Evolutionary conservation across 2,888 invertebrate genomes (phyloP).

Genomic region (Tricholauxania praeusta): DNA sequence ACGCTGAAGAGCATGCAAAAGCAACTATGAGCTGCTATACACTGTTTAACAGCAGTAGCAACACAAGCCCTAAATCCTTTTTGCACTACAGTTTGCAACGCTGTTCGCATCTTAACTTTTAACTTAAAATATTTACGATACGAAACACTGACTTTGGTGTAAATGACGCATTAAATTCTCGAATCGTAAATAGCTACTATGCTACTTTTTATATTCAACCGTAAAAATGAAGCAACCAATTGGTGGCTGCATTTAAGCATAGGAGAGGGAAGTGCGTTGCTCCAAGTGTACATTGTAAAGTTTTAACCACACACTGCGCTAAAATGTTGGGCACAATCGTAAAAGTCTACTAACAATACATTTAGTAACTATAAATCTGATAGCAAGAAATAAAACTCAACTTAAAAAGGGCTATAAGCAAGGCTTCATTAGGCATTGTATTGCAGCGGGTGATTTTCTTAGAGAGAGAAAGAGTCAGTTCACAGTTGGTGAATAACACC

Average conservation of each 20-base stretch:
- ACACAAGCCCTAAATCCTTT: no score
- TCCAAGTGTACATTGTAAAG: neutral
- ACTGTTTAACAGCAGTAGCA: no score
- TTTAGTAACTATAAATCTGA: neutral
- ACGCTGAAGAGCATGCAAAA: no score
- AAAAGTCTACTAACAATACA: constrained; percentile 9
- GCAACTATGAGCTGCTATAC: no score
- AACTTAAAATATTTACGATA: constrained; percentile 18
- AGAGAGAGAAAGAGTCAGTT: no score
- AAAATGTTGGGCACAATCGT: neutral
- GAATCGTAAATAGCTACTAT: constrained; percentile 24
- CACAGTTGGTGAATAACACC: no score
- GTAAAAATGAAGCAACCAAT: constrained; percentile 1
- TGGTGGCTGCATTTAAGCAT: neutral
- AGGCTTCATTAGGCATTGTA: no score
- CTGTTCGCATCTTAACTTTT: no score
- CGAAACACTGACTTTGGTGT: neutral
- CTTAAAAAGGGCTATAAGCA: no score
- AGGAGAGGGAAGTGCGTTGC: neutral
- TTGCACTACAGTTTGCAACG: no score
- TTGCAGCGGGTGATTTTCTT: no score
- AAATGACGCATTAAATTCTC: constrained; percentile 14
- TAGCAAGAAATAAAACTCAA: neutral
- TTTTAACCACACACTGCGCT: neutral
- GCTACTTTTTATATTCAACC: neutral